Base-by-base conservation (phyloP, 2,888 invertebrate genomes). In the Galerucella calmariensis region DNA sequence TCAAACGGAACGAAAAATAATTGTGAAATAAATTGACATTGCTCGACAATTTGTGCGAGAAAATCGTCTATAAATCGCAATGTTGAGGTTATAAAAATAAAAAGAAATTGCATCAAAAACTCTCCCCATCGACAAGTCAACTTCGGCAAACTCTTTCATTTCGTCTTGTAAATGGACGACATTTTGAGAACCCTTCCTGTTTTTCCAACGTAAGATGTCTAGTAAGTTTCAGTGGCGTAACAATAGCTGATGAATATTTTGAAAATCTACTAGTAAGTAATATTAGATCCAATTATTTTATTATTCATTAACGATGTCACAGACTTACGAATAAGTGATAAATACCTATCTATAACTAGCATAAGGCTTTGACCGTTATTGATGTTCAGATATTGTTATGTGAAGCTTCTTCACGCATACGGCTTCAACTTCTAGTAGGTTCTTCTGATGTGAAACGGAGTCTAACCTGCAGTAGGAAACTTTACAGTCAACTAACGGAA, bases 131-230 rank as follows among this genome's bases (percentile, higher is more conserved):
- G n/a, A 68, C 67, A 68, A 35, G 63, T 41, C 63, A 73, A 68
- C 68, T 73, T 68, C 41, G 24, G 44, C 56, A 59, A 67, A 41
- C 35, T 41, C 51, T 61, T 41, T 63, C 56, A 35, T 62, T 56
- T 67, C 46, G 27, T 20, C 10, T 35, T 27, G 27, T 27, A 61
- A 66, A 65, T 24, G 58, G 68, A 41, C 12, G 56, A 67, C 46
- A 68, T 63, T 73, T 68, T 63, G 62, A 69, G 65, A 73, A 73
- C 53, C 51, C 56, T 63, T 41, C 68, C 46, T n/a, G 56, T 73
- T 68, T 44, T 68, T 67, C 63, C 65, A 14, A 63, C 62, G 53
- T 12, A 41, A n/a, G 56, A 62, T 56, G 61, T 41, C 20, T 66
- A 66, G 46, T 12, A 9, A 53, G 56, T 71, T 35, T 72, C 35